Percentiles rank a stretch among this genome's conserved stretches.
These are phyloP conservation scores for Lepidostoma basale DNA, from an alignment of 1,140 invertebrate species.

Conservation along the genomic window DNA sequence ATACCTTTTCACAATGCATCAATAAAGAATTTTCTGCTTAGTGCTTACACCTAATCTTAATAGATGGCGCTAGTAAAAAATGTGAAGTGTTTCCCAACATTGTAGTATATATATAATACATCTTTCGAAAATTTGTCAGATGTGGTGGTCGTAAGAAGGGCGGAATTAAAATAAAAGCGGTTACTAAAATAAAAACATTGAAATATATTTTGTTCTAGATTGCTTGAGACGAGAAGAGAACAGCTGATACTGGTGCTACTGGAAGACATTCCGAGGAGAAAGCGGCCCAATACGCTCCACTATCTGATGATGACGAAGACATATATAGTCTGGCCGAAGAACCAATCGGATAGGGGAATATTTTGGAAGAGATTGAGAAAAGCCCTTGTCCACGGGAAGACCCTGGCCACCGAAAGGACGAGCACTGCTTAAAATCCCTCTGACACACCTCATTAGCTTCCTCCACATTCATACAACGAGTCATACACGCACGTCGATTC, in stretches of 20 bases:
- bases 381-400: constrained; percentile 50
- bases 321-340: constrained; percentile 67
- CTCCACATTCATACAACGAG: too few relatives aligned
- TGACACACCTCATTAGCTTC: too few relatives aligned
- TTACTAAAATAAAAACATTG: neutral
- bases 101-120: too few relatives aligned
- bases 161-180: neutral
- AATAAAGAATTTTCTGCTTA: too few relatives aligned
- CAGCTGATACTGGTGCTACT: constrained; percentile 66
- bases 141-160: too few relatives aligned
- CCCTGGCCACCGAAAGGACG: constrained; percentile 45
- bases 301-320: constrained; percentile 70
- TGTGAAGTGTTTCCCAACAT: too few relatives aligned
- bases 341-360: constrained; percentile 50
- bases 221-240: constrained; percentile 65
- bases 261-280: constrained; percentile 65
- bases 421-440: constrained; percentile 51
- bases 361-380: constrained; percentile 57
- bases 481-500: too few relatives aligned
- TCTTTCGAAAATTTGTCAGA: too few relatives aligned
- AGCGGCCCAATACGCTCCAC: constrained; percentile 65
- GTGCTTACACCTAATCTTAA: too few relatives aligned
- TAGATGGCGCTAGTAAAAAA: too few relatives aligned
- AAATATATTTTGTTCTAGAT: constrained; percentile 49
- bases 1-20: too few relatives aligned